These are phyloP conservation scores for Brachionus plicatilis DNA, from an alignment of 1,140 invertebrate species.

Conservation along the genomic window DNA sequence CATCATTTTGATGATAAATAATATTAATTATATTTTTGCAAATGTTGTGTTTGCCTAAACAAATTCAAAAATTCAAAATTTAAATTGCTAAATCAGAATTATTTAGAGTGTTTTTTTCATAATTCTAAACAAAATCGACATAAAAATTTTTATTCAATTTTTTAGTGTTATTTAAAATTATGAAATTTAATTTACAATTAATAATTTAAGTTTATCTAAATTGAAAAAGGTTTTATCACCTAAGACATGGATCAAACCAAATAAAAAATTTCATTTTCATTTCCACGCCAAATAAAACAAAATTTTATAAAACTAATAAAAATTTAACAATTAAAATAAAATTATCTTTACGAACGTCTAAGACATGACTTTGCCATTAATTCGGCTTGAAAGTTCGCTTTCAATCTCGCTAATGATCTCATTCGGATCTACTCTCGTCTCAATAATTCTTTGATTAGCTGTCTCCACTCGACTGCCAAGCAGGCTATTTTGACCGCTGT, in stretches of 20 bases:
- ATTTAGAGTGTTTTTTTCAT: no score
- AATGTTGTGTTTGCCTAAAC: no score
- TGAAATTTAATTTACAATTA: background rate
- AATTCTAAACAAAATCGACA: background rate
- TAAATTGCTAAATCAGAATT: no score
- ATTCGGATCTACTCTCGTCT: slow-evolving; percentile 6
- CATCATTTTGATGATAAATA: no score
- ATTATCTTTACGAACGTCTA: background rate
- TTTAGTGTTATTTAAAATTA: background rate
- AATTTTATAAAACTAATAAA: background rate
- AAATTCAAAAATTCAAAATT: no score
- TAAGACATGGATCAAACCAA: background rate
- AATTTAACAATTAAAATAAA: background rate
- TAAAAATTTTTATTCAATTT: background rate
- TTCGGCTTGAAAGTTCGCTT: background rate
- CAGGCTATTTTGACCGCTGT: background rate
- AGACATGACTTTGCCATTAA: background rate
- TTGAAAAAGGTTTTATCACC: background rate
- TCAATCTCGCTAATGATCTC: slow-evolving; percentile 33
- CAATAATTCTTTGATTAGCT: slow-evolving; percentile 6
- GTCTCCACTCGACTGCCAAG: background rate
- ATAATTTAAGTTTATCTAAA: background rate
- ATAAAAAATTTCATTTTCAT: background rate
- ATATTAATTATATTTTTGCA: no score
- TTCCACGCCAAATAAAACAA: background rate